Conservation (phyloP, 2,113 vertebrate species). For the Muscicapa adusta region DNA sequence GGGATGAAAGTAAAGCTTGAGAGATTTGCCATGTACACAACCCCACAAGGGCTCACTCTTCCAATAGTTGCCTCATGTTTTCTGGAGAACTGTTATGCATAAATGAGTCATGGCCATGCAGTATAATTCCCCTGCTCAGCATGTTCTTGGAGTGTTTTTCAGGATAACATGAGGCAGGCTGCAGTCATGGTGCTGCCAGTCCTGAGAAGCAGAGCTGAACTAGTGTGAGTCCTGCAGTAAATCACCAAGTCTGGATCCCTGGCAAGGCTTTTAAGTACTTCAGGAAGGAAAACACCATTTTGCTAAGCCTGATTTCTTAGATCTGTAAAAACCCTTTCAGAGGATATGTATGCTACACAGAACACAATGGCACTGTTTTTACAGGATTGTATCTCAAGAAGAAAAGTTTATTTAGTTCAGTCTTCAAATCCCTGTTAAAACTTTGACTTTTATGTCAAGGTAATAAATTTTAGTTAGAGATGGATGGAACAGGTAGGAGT, state of each 20-base stretch:
- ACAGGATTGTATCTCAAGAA: neutral
- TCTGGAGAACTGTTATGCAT: neutral
- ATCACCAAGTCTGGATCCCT: rapidly evolving
- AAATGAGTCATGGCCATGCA: neutral
- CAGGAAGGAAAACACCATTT: neutral
- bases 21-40: neutral
- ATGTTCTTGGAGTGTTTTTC: neutral
- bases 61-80: neutral
- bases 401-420: neutral
- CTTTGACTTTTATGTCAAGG: neutral
- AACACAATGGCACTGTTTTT: neutral
- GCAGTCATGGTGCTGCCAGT: neutral
- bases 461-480: neutral
- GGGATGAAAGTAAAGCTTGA: neutral
- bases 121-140: neutral
- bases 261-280: neutral
- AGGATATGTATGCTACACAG: neutral
- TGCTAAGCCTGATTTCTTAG: neutral
- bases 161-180: neutral
- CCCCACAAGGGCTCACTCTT: neutral
- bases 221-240: neutral
- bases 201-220: neutral
- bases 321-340: neutral
- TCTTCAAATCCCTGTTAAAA: neutral
- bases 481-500: neutral